Evolutionary conservation across 2,888 invertebrate species (phyloP).

Genomic region (Belgica antarctica): DNA sequence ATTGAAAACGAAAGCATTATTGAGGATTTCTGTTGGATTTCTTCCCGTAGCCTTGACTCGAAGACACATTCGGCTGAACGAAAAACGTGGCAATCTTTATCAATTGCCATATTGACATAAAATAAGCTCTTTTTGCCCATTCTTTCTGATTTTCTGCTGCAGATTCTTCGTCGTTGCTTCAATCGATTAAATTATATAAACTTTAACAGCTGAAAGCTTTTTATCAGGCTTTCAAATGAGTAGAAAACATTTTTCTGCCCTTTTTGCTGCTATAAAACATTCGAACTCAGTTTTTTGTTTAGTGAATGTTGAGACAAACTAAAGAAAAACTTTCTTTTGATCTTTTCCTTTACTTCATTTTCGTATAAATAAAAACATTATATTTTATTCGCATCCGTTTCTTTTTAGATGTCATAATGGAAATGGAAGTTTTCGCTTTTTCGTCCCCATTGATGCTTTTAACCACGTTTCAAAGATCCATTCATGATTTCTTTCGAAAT

Average conservation of each 20-base stretch:
- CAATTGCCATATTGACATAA: conserved; percentile 11
- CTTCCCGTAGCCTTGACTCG: conserved; percentile 14
- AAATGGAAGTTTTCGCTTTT: conserved; percentile 13
- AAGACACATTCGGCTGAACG: background rate
- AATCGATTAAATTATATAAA: background rate
- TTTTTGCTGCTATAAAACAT: background rate
- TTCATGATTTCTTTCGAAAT: background rate
- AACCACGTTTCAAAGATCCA: background rate
- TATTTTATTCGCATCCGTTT: background rate
- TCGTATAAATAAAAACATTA: conserved; percentile 24
- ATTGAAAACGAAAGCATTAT: background rate
- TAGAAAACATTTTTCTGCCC: background rate
- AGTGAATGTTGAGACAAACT: background rate
- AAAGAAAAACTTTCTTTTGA: background rate
- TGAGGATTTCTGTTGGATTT: background rate
- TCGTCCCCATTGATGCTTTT: background rate
- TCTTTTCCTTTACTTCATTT: conserved; percentile 16
- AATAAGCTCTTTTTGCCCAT: background rate
- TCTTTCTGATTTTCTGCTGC: no score
- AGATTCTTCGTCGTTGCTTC: background rate
- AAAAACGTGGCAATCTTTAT: background rate
- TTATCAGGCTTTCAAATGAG: background rate
- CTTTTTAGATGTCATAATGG: background rate
- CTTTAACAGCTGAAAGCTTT: background rate
- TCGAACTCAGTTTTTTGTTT: background rate